These are phyloP conservation scores for Neelides folsomi DNA, from an alignment of 2,888 invertebrate species.

Conservation along the genomic window DNA sequence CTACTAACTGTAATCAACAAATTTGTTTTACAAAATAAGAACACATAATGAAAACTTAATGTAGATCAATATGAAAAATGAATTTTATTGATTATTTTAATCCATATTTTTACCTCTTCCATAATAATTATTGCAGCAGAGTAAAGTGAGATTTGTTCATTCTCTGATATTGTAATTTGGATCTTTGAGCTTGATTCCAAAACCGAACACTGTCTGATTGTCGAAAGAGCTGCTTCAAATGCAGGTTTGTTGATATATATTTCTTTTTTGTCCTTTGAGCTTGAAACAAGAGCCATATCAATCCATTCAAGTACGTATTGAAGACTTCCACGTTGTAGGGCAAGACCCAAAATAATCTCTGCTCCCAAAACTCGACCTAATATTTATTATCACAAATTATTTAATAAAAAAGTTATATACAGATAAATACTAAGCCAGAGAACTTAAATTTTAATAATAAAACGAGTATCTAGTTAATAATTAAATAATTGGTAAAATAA, in stretches of 20 bases:
- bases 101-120: conserved; percentile 37
- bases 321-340: conserved; percentile 48
- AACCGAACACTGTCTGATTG: conserved; percentile 17
- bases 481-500: neutral
- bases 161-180: conserved; percentile 33
- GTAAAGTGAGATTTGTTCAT: conserved; percentile 40
- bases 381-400: neutral
- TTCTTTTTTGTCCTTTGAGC: conserved; percentile 21
- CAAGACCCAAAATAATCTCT: conserved; percentile 46
- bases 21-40: neutral
- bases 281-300: conserved; percentile 44
- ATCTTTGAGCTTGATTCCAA: conserved; percentile 18
- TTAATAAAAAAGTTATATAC: neutral
- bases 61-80: no score
- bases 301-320: conserved; percentile 50
- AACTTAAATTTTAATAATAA: no score
- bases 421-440: no score
- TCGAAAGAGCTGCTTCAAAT: conserved; percentile 20
- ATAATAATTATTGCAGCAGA: conserved; percentile 45
- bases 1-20: conserved; percentile 14
- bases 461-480: neutral
- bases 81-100: no score
- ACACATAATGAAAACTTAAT: no score
- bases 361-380: conserved; percentile 37
- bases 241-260: conserved; percentile 18